Percentiles rank a stretch among this genome's conserved stretches.
These are phyloP conservation scores for Platorchestia sp. DNA, from an alignment of 1,140 invertebrate genomes.

Conservation along the genomic window DNA sequence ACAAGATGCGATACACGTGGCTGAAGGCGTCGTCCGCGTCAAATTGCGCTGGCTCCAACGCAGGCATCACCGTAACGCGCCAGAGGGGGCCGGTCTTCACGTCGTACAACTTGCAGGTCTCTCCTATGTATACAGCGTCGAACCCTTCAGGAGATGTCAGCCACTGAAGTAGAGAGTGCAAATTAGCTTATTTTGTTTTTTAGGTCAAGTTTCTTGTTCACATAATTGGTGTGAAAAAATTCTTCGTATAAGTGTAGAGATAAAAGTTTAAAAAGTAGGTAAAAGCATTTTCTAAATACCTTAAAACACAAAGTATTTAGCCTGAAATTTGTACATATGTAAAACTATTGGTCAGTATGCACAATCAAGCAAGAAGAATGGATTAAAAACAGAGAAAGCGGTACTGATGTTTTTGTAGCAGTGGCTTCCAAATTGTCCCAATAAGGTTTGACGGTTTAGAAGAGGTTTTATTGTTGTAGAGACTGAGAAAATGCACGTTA, in stretches of 20 bases:
- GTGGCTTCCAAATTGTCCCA: too few relatives aligned
- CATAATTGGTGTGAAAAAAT: neutral
- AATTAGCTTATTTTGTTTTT: neutral
- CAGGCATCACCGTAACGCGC: conserved; percentile 19
- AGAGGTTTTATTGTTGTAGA: too few relatives aligned
- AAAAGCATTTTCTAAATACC: neutral
- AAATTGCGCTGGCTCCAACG: neutral
- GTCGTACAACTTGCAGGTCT: conserved; percentile 1
- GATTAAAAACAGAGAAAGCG: too few relatives aligned
- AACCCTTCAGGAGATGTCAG: neutral
- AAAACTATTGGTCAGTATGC: too few relatives aligned
- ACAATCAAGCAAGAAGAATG: too few relatives aligned
- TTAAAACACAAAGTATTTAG: neutral
- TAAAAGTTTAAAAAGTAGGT: neutral
- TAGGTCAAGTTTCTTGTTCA: neutral
- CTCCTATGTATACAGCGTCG: neutral
- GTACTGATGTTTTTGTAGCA: too few relatives aligned
- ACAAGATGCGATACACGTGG: neutral
- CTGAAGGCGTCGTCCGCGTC: neutral
- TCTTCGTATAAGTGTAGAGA: neutral
- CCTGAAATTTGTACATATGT: too few relatives aligned
- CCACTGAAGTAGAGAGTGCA: neutral
- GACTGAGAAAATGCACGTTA: too few relatives aligned
- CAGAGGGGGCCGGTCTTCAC: neutral
- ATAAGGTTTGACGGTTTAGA: too few relatives aligned